Evolutionary conservation across 1,140 invertebrate genomes (phyloP).

Genomic region (Aphelinus certus): DNA sequence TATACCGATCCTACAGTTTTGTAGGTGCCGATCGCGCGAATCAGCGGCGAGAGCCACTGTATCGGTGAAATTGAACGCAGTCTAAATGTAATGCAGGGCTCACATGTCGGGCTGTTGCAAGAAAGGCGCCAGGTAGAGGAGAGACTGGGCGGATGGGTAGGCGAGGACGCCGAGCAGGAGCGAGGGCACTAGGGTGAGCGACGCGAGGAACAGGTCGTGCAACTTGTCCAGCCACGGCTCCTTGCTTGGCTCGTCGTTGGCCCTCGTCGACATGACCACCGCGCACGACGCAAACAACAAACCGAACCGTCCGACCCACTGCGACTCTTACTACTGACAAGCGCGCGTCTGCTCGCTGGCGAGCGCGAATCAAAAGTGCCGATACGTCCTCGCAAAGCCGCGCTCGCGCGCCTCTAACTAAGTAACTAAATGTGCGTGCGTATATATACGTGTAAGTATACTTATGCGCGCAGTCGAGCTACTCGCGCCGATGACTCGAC

Average conservation of each 20-base stretch:
- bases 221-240: constrained; percentile 44
- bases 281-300: not conserved
- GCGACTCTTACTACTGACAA: no score
- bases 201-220: constrained; percentile 49
- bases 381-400: no score
- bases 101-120: constrained; percentile 45
- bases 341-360: no score
- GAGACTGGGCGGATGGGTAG: constrained; percentile 55
- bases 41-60: not conserved
- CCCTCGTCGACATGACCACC: not conserved
- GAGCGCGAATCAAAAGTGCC: no score
- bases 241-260: not conserved
- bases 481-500: no score
- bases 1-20: not conserved
- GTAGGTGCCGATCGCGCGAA: not conserved
- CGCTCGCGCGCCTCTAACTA: no score
- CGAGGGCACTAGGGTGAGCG: constrained; percentile 58
- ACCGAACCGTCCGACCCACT: no score
- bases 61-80: not conserved
- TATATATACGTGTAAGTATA: no score
- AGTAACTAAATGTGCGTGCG: no score
- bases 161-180: constrained; percentile 54
- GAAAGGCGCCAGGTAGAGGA: constrained; percentile 59
- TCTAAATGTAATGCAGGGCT: not conserved
- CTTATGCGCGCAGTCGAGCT: no score